Percentiles rank a stretch among this genome's conserved stretches.
phyloP scores from a whole-genome alignment of 2,797 vertebrate genomes.

The Xyrichtys novacula region DNA sequence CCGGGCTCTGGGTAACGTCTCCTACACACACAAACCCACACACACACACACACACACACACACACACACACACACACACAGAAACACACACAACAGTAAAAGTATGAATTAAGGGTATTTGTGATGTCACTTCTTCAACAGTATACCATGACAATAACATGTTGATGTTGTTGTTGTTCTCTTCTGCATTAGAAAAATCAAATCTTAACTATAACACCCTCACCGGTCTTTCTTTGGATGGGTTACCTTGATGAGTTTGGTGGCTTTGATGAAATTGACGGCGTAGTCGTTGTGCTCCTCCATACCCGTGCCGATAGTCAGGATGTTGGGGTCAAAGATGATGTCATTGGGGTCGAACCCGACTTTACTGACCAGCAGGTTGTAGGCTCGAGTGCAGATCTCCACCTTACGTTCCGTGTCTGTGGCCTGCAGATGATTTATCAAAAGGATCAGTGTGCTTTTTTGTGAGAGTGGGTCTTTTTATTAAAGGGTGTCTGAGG shows the following conservation, averaged over 20 bases:
- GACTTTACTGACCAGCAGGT: constrained; percentile 87
- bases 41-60: constrained; percentile 4
- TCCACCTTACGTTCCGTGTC: constrained; percentile 90
- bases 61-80: constrained; percentile 1
- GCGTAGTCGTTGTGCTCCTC: constrained; percentile 95
- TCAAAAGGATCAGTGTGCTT: not conserved
- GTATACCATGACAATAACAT: too few relatives aligned
- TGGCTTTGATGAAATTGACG: constrained; percentile 91
- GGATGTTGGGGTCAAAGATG: constrained; percentile 98
- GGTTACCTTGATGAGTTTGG: constrained; percentile 90
- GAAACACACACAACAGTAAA: too few relatives aligned
- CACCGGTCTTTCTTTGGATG: not conserved
- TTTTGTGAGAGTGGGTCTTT: not conserved
- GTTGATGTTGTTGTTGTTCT: too few relatives aligned
- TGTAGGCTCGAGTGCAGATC: constrained; percentile 93
- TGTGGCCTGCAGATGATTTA: constrained; percentile 86
- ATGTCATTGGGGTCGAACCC: constrained; percentile 94
- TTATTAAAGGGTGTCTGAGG: constrained; percentile 35
- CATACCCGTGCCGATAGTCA: constrained; percentile 98
- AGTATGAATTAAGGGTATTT: too few relatives aligned
- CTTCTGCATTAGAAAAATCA: too few relatives aligned
- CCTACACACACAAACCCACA: constrained; percentile 76
- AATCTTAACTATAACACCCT: too few relatives aligned
- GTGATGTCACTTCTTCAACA: too few relatives aligned
- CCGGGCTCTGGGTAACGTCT: constrained; percentile 89